These are phyloP conservation scores for Drosophila insularis DNA, from an alignment of 1,140 invertebrate species.

Conservation along the genomic window DNA sequence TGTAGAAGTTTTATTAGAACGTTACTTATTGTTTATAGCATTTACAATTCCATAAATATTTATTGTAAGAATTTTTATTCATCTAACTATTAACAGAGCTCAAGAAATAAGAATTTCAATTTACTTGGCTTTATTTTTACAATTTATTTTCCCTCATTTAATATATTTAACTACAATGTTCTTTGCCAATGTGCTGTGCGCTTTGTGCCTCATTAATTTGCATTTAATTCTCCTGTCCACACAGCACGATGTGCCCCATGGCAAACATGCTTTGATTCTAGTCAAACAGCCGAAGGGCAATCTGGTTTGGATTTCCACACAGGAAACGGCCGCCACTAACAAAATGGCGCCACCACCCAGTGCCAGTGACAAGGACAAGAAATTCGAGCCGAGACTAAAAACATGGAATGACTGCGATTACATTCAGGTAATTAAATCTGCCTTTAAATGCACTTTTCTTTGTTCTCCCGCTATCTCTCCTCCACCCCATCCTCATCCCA, in stretches of 20 bases:
- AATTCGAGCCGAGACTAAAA: conserved; percentile 83
- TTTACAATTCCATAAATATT: no score
- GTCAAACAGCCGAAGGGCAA: conserved; percentile 92
- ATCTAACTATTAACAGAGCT: no score
- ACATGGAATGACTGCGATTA: conserved; percentile 94
- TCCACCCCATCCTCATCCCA: conserved; percentile 13
- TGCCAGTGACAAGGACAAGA: conserved; percentile 81
- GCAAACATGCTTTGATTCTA: conserved; percentile 92
- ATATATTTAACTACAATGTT: conserved; percentile 24
- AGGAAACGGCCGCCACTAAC: conserved; percentile 82
- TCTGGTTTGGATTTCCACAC: conserved; percentile 90
- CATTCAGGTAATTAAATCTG: conserved; percentile 85
- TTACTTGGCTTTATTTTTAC: no score
- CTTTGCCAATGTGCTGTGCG: conserved; percentile 10
- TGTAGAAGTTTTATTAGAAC: no score
- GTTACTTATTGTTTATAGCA: no score
- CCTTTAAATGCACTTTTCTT: conserved; percentile 63
- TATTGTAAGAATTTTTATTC: no score
- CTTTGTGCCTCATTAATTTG: conserved; percentile 67
- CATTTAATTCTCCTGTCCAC: conserved; percentile 66
- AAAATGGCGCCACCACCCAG: conserved; percentile 69
- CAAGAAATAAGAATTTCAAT: no score
- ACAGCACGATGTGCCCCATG: conserved; percentile 90
- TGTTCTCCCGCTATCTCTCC: conserved; percentile 18
- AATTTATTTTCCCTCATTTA: not conserved